phyloP scores from a whole-genome alignment of 2,888 invertebrate genomes.

The Coleophora deauratella region DNA sequence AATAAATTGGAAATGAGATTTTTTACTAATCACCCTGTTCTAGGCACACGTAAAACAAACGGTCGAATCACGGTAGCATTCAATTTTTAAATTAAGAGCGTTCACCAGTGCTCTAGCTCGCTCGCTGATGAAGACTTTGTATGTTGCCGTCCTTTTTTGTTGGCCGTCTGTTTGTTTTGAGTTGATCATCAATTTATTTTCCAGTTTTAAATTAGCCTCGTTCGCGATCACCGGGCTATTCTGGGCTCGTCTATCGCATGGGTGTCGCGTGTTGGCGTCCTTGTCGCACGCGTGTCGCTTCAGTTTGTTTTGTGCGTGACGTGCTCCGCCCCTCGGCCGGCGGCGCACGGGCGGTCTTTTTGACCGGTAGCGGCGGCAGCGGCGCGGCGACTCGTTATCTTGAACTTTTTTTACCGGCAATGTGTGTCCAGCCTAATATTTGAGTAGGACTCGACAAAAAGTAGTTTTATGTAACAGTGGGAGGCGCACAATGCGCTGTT shows the following conservation, averaged over 20 bases:
- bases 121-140: slow-evolving; percentile 62
- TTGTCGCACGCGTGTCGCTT: slow-evolving; percentile 44
- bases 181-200: slow-evolving; percentile 69
- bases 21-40: slow-evolving; percentile 34
- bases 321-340: slow-evolving; percentile 55
- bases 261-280: slow-evolving; percentile 25
- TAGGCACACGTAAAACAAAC: slow-evolving; percentile 32
- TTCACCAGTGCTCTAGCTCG: slow-evolving; percentile 49
- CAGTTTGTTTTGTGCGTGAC: slow-evolving; percentile 71
- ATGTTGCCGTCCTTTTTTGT: slow-evolving; percentile 65
- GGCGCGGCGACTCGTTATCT: slow-evolving; percentile 56
- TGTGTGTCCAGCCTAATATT: slow-evolving; percentile 67
- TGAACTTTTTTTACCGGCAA: slow-evolving; percentile 44
- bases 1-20: slow-evolving; percentile 54
- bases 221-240: slow-evolving; percentile 48
- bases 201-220: slow-evolving; percentile 65
- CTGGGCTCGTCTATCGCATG: slow-evolving; percentile 31
- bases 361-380: slow-evolving; percentile 20
- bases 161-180: slow-evolving; percentile 72
- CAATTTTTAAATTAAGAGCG: slow-evolving; percentile 47
- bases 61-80: slow-evolving; percentile 43
- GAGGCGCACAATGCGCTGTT: slow-evolving; percentile 35
- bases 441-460: slow-evolving; percentile 53
- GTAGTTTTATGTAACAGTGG: slow-evolving; percentile 54
- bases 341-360: slow-evolving; percentile 20